Percentiles rank a stretch among this genome's conserved stretches.
phyloP scores from a whole-genome alignment of 1,140 invertebrate species.

The Dryas iulia region DNA sequence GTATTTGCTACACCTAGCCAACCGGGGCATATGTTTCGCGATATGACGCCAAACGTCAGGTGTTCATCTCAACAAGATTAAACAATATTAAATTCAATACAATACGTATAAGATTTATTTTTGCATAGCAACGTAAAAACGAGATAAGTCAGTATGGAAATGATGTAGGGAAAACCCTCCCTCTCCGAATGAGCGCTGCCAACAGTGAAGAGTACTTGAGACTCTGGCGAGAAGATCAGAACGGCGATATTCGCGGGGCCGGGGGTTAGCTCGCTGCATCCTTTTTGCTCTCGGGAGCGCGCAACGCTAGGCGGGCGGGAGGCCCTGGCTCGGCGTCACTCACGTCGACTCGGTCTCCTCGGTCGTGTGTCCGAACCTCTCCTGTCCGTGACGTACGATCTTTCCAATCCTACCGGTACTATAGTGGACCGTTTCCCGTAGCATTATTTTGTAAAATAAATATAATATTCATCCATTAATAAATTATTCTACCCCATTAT shows the following conservation, averaged over 20 bases:
- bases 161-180: constrained; percentile 57
- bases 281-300: constrained; percentile 67
- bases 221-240: constrained; percentile 71
- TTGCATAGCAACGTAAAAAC: constrained; percentile 20
- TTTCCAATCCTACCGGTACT: constrained; percentile 68
- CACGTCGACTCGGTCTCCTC: constrained; percentile 71
- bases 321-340: constrained; percentile 65
- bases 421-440: constrained; percentile 54
- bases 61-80: constrained; percentile 61
- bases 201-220: constrained; percentile 69
- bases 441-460: constrained; percentile 44
- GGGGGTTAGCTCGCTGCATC: constrained; percentile 67
- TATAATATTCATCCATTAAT: constrained; percentile 5
- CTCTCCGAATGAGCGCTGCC: constrained; percentile 63
- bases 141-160: constrained; percentile 49
- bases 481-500: not conserved
- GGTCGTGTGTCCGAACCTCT: constrained; percentile 73
- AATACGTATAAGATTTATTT: constrained; percentile 43
- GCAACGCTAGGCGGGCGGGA: constrained; percentile 71
- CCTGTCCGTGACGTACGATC: constrained; percentile 71
- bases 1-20: constrained; percentile 79
- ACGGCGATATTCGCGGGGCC: constrained; percentile 70
- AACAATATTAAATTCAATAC: constrained; percentile 47
- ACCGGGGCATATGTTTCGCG: constrained; percentile 75
- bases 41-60: constrained; percentile 77